These are phyloP conservation scores for Podargus strigoides DNA, from an alignment of 2,797 vertebrate species.

Conservation along the genomic window DNA sequence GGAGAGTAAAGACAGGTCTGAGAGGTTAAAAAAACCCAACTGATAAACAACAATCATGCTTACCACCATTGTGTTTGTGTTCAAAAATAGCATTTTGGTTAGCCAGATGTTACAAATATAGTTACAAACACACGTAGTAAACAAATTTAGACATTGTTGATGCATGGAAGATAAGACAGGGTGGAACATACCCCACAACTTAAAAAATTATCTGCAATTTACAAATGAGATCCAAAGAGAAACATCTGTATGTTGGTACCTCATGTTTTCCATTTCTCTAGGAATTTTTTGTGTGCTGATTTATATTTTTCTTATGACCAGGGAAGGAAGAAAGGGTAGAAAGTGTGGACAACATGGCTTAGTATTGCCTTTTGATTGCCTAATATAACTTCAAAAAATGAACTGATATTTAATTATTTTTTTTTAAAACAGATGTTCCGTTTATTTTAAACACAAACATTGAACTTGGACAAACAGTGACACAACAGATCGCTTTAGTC, in stretches of 20 bases:
- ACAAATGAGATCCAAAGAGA: slow-evolving; percentile 36
- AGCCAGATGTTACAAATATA: slow-evolving; percentile 57
- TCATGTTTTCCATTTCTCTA: slow-evolving; percentile 17
- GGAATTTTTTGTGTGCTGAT: background rate
- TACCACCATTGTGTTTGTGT: slow-evolving; percentile 11
- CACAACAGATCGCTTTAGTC: background rate
- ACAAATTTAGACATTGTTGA: slow-evolving; percentile 49
- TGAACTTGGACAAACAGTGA: background rate
- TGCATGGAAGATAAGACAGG: slow-evolving; percentile 41
- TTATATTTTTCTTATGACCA: background rate
- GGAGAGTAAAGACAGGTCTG: slow-evolving; percentile 26
- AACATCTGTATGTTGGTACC: background rate
- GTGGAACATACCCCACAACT: slow-evolving; percentile 45
- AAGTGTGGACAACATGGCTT: background rate
- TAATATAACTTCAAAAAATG: background rate
- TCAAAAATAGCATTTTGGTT: slow-evolving; percentile 56
- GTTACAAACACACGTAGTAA: background rate
- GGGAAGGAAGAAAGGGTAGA: background rate
- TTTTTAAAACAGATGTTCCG: background rate
- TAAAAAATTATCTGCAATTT: slow-evolving; percentile 16
- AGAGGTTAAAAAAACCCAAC: slow-evolving; percentile 38
- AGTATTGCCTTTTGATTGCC: background rate
- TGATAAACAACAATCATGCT: slow-evolving; percentile 57
- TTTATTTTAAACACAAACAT: background rate
- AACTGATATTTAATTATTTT: background rate